Conservation (phyloP, 2,888 invertebrate species). For the Amphiduros pacificus region DNA sequence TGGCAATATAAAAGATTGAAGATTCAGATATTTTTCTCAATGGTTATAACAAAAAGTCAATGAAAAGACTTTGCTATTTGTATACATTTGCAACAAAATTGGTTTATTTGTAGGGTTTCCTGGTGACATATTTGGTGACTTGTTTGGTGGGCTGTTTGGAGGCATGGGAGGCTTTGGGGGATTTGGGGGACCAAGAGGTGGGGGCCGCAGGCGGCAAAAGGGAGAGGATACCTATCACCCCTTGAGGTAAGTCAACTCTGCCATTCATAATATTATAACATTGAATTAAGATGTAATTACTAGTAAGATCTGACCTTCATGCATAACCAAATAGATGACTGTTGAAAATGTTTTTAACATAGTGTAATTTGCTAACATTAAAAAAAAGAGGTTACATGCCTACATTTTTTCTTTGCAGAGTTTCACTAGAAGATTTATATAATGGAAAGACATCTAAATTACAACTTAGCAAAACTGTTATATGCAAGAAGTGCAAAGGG, state of each 20-base stretch:
- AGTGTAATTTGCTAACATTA: too few species aligned
- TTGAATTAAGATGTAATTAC: background rate
- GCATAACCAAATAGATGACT: too few species aligned
- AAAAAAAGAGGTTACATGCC: too few species aligned
- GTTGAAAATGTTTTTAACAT: too few species aligned
- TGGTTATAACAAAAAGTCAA: too few species aligned
- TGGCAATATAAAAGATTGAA: too few species aligned
- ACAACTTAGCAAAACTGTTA: conserved; percentile 79
- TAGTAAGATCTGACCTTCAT: too few species aligned
- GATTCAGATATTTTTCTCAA: too few species aligned
- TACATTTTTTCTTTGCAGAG: conserved; percentile 63
- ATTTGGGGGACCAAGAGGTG: conserved; percentile 48
- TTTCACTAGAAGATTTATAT: conserved; percentile 87
- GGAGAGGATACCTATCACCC: conserved; percentile 85
- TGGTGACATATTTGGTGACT: conserved; percentile 54
- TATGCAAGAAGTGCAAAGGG: conserved; percentile 78
- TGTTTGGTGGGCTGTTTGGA: conserved; percentile 57
- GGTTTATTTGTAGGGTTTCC: conserved; percentile 39
- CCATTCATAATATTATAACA: too few species aligned
- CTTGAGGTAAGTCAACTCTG: conserved; percentile 66
- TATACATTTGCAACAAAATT: too few species aligned
- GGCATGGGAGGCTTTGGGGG: conserved; percentile 39
- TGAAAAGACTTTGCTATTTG: too few species aligned
- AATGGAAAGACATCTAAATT: conserved; percentile 84
- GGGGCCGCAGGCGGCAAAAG: conserved; percentile 42